Base-by-base conservation (phyloP, 2,797 vertebrate species). In the Philypnodon macrostomus region DNA sequence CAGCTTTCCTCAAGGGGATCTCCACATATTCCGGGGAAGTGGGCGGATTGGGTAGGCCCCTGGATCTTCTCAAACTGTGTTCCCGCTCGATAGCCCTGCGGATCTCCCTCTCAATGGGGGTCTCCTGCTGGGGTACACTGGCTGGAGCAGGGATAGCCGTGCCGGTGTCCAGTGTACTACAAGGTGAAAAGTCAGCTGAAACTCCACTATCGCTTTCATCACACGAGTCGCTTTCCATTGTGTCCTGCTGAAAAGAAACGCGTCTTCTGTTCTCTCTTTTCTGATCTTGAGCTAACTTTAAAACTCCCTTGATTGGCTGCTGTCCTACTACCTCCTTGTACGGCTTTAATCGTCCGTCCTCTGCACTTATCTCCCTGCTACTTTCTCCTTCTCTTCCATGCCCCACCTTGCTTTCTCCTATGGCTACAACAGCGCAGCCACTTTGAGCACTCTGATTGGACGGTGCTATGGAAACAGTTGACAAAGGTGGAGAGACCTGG, bases 21-120 rank as follows among this genome's bases (percentile, higher is more conserved):
- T 93, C 87, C n/a, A 98, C 91, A 53, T 93, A 88, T 67, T 97
- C 92, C 0, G 84, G 87, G 5, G 75, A 53, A 26, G 37, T 17
- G 8, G 63, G 42, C 9, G 31, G 68, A 40, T 78, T 73, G 0
- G 45, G 78, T 13, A 98, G 89, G 0, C 96, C 96, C 4, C 96
- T 83, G 53, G 93, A 91, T 15, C 85, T 88, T 23, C 96, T 85
- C 47, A 98, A 89, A 54, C 86, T 94, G 1, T 92, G 89, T 66
- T 98, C 96, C 0, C 96, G 91, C 70, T 93, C 88, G 51, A 93
- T 40, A 0, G 91, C 66, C 55, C 88, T 72, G 3, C 94, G 90
- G 80, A 99, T 99, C 81, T 98, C 96, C 62, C 87, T 85, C 79
- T 99, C 94, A 0, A 99, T 96, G 33, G 96, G 96, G 0, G 96